phyloP scores from a whole-genome alignment of 2,888 invertebrate genomes.

The Phortica okadai region DNA sequence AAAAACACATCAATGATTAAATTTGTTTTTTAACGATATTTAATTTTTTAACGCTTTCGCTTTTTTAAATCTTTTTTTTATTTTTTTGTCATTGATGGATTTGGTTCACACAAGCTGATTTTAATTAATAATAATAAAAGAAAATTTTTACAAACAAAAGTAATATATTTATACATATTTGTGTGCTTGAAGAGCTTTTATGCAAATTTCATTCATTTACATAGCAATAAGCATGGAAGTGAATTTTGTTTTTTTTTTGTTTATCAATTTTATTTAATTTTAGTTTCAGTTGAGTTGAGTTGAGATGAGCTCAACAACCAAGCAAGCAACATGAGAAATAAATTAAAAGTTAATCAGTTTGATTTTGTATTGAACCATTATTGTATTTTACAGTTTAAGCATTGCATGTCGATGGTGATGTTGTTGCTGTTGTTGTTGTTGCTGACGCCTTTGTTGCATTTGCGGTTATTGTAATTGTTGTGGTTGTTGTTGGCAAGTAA shows the following conservation, averaged over 20 bases:
- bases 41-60: not conserved
- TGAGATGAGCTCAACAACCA: not conserved
- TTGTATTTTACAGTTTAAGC: conserved; percentile 30
- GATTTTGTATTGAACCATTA: conserved; percentile 33
- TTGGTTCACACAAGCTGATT: conserved; percentile 1
- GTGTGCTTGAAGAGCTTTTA: not conserved
- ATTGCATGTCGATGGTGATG: not conserved
- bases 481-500: conserved; percentile 26
- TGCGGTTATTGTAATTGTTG: conserved; percentile 26
- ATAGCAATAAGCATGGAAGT: not conserved
- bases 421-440: not conserved
- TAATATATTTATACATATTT: not conserved
- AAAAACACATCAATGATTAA: conserved; percentile 2
- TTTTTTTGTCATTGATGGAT: not conserved
- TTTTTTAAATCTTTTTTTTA: not conserved
- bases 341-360: conserved; percentile 38
- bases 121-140: conserved; percentile 29
- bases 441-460: conserved; percentile 18
- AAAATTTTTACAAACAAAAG: not conserved
- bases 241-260: not conserved
- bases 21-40: conserved; percentile 6
- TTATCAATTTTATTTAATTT: not conserved
- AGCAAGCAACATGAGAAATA: conserved; percentile 17
- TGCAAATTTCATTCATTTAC: not conserved
- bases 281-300: not conserved